Base-by-base conservation (phyloP, 2,888 invertebrate genomes). In the Lamellibrachia satsuma region DNA sequence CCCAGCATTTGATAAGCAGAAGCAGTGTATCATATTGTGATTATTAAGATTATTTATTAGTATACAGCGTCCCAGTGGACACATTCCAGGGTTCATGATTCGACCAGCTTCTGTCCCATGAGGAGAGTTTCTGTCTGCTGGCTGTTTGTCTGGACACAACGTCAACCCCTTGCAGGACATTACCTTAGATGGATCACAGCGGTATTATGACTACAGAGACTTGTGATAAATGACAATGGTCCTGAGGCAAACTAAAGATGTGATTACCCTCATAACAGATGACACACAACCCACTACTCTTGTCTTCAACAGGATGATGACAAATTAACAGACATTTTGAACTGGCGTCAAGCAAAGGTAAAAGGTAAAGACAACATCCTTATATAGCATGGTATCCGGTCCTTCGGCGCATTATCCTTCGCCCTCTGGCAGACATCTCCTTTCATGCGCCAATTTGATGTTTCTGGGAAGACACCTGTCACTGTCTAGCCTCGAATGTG, bases 281-380 rank as follows among this genome's bases (percentile, higher is more conserved):
- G 75, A 75, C 75, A 75, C 15, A 6, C 75, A 22, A n/a, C 15
- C 75, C n/a, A 75, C 75, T 75, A 75, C 75, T 75, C 75, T 75
- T 75, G 75, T 75, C 75, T 3, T 75, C 75, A 75, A 75, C 75
- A 75, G 75, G 75, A 75, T 75, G 75, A 75, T 75, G 75, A 75
- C 75, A 75, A 75, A 75, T 75, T 75, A 75, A 75, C 75, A 22
- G 22, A 15, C 15, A n/a, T 75, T 75, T 75, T 75, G 75, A 15
- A 75, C 22, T 75, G 75, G 75, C 75, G 75, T 75, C 75, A 75
- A 15, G 22, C n/a, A 75, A 75, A 75, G 75, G 75, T 75, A 75
- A 15, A 75, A 75, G 75, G 75, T 75, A 22, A 22, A 15, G 75
- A 6, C 22, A n/a, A 22, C 22, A 7, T 75, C 75, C 22, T 15